Conservation (phyloP, 1,140 invertebrate genomes). For the Cyrtorhinus lividipennis region DNA sequence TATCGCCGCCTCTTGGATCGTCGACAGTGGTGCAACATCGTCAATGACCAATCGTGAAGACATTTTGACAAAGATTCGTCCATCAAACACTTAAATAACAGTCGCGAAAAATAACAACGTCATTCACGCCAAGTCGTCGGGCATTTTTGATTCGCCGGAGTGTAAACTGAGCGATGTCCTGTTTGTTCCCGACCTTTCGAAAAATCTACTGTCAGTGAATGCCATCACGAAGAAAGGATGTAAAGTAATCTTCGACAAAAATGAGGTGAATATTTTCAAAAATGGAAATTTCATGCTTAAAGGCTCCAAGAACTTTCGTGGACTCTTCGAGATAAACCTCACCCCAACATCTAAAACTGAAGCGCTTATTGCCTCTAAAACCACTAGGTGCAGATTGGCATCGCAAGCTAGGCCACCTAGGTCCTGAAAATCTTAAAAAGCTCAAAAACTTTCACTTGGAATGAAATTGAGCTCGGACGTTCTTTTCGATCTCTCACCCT, state of each 20-base stretch:
- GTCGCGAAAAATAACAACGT: not conserved
- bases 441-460: not conserved
- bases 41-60: not conserved
- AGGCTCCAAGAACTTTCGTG: not conserved
- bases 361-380: not conserved
- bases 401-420: conserved; percentile 14
- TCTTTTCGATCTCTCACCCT: not conserved
- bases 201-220: conserved; percentile 15
- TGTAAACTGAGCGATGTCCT: conserved; percentile 9
- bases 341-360: not conserved
- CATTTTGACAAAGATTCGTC: not conserved
- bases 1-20: not conserved
- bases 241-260: conserved; percentile 10
- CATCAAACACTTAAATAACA: not conserved
- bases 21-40: conserved; percentile 2
- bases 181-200: conserved; percentile 5
- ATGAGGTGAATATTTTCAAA: conserved; percentile 9
- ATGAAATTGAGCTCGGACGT: not conserved
- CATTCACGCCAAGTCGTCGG: not conserved
- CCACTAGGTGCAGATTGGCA: conserved; percentile 6
- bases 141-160: not conserved
- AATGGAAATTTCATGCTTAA: conserved; percentile 1
- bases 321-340: not conserved
- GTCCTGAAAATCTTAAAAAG: conserved; percentile 10
- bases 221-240: conserved; percentile 13